These are phyloP conservation scores for Motacilla tschutschensis DNA, from an alignment of 2,113 vertebrate genomes.

Conservation along the genomic window DNA sequence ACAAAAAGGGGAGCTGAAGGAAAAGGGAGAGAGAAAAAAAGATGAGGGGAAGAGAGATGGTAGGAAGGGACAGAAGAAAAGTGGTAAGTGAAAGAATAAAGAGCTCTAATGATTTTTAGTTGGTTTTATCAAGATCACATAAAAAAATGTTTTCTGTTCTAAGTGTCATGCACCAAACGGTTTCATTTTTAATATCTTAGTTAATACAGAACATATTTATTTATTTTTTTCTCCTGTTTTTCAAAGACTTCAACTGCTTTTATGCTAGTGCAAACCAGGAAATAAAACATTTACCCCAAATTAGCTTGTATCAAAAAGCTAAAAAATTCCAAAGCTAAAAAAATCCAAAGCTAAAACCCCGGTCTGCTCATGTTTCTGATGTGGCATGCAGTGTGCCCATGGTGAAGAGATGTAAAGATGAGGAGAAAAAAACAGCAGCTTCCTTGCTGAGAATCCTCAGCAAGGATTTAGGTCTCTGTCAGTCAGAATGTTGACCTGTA, in stretches of 20 bases:
- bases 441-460: not conserved
- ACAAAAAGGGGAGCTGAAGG: conserved; percentile 31
- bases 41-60: not conserved
- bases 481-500: not conserved
- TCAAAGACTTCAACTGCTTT: conserved; percentile 16
- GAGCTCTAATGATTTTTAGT: not conserved
- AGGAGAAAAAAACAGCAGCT: not conserved
- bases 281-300: conserved; percentile 8
- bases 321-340: not conserved
- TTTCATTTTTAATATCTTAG: conserved; percentile 11
- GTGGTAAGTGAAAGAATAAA: not conserved
- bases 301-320: not conserved
- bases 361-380: not conserved
- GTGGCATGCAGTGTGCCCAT: not conserved
- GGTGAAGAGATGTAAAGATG: not conserved
- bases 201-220: not conserved
- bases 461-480: not conserved
- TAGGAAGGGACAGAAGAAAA: not conserved
- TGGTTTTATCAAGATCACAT: conserved; percentile 13
- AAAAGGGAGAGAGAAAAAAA: not conserved
- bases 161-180: not conserved
- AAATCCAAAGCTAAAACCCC: not conserved
- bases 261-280: conserved; percentile 14
- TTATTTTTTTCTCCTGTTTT: not conserved
- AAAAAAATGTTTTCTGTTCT: conserved; percentile 18